Base-by-base conservation (phyloP, 2,797 vertebrate species). In the Protosalanx chinensis region DNA sequence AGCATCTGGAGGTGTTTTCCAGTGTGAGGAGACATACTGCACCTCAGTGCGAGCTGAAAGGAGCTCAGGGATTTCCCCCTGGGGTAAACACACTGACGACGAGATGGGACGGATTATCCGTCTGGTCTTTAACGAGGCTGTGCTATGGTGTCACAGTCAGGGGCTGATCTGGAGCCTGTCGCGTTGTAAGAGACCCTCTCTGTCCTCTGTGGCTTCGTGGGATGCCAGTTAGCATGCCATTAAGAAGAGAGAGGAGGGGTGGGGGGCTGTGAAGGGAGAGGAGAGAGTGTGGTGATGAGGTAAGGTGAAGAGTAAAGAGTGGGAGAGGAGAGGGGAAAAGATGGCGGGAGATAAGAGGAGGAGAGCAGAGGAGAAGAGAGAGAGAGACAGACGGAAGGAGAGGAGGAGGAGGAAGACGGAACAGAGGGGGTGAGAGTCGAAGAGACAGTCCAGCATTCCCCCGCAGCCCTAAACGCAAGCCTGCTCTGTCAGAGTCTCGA, bases 401-500 rank as follows among this genome's bases (percentile, higher is more conserved):
- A 18, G 8, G 35, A 64, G 35, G 63, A 64, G 37, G 20, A 60
- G 59, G 23, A 30, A 37, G 16, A 37, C 18, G 37, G 62, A 41
- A 64, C 18, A 35, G 0, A 20, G 8, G 20, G 62, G 20, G 62
- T 37, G 3, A 64, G 62, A 37, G 27, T 27, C 6, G 7, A 13
- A 29, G 27, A 15, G 29, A 79, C 78, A 66, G 73, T 57, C 72
- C 73, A 37, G 75, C 46, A 16, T 49, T 71, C 64, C 68, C 77
- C 73, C 75, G 69, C 46, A 72, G n/a, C 75, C 72, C 75, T 74
- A 58, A 51, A 79, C 71, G 83, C 82, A 84, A 80, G 68, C 0
- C 71, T 41, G 74, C 75, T 79, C 78, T 83, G 83, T 86, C 74
- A 70, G 74, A 32, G 58, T 1, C 58, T 29, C 56, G 76, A 87